These are phyloP conservation scores for Myotis findleyi DNA, from an alignment of 2,797 vertebrate species.

Conservation along the genomic window DNA sequence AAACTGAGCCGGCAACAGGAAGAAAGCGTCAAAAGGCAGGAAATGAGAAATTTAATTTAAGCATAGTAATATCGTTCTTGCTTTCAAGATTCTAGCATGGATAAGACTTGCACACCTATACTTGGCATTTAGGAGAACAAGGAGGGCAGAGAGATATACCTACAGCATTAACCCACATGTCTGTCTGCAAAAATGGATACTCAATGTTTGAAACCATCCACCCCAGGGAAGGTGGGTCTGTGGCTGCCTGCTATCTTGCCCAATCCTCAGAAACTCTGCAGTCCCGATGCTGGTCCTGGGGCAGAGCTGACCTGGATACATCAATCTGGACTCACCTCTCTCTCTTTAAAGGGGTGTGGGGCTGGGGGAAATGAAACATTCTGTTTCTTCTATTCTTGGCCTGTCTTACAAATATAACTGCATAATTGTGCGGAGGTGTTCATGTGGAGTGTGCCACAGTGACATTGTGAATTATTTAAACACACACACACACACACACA, in stretches of 20 bases:
- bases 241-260: neutral
- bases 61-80: constrained; percentile 13
- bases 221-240: neutral
- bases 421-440: constrained; percentile 49
- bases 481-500: neutral
- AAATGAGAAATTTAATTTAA: constrained; percentile 69
- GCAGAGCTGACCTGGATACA: neutral
- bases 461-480: constrained; percentile 64
- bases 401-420: constrained; percentile 68
- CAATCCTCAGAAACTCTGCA: neutral
- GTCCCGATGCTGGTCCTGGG: neutral
- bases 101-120: constrained; percentile 54
- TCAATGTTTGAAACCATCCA: neutral
- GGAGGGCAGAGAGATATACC: neutral
- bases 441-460: neutral
- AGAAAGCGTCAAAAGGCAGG: constrained; percentile 58
- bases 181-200: neutral
- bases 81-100: neutral
- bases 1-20: neutral
- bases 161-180: neutral
- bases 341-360: constrained; percentile 39
- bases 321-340: neutral
- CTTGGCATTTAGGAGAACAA: neutral
- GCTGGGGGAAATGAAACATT: neutral
- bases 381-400: constrained; percentile 60